Evolutionary conservation across 2,797 vertebrate genomes (phyloP).

Genomic region (Betta splendens): DNA sequence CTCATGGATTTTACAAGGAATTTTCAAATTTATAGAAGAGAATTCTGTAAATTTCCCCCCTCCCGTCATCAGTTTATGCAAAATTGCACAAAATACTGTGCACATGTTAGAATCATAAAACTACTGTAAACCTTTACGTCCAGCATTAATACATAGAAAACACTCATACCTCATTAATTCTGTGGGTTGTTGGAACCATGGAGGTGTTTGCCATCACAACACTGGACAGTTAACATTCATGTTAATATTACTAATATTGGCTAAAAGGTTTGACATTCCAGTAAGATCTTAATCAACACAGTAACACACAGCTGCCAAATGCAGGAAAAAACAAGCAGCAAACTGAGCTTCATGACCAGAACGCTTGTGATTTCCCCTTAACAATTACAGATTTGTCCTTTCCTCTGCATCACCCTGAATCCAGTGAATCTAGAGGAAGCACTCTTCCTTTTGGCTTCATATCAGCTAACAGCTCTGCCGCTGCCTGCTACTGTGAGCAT

Average conservation of each 20-base stretch:
- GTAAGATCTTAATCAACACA: too few species aligned
- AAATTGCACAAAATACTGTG: not conserved
- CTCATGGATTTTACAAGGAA: not conserved
- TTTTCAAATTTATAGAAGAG: not conserved
- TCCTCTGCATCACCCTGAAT: constrained; percentile 17
- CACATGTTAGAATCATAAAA: too few species aligned
- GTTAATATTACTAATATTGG: too few species aligned
- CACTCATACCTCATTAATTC: not conserved
- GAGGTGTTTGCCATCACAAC: not conserved
- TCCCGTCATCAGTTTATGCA: not conserved
- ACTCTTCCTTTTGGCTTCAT: constrained; percentile 24
- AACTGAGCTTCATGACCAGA: not conserved
- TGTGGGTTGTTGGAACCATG: not conserved
- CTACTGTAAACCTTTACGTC: not conserved
- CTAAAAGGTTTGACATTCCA: too few species aligned
- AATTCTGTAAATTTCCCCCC: not conserved
- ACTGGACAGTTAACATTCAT: too few species aligned
- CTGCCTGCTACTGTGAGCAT: too few species aligned
- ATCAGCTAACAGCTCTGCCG: constrained; percentile 23
- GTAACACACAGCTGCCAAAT: too few species aligned
- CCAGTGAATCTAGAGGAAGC: constrained; percentile 9
- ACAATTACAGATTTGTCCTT: constrained; percentile 3
- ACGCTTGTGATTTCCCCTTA: too few species aligned
- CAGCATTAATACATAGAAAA: constrained; percentile 1
- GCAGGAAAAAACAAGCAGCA: too few species aligned